Evolutionary conservation across 1,140 invertebrate species (phyloP), one percentile per base, ranked within the genome.

Genomic region (Habropoda laboriosa): DNA sequence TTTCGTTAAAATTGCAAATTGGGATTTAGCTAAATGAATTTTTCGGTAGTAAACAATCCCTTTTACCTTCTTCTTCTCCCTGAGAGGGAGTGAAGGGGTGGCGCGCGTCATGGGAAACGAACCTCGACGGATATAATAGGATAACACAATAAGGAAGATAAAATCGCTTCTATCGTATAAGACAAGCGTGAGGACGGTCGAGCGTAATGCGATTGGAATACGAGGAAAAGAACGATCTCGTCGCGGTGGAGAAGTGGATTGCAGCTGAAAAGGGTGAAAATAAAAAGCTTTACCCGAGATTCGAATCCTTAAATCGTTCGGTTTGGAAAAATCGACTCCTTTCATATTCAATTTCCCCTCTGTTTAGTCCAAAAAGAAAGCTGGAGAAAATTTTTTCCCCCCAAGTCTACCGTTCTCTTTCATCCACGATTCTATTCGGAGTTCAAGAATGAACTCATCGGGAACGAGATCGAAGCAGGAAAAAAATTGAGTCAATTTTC

Each of bases 151-250:
- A 57, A 42, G 38, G 13, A 42, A 30, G 68, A 71, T 71, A 30
- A 57, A 42, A 57, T 42, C 49, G 24, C 24, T 70, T 55, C 10
- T 24, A 57, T 57, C 16, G 68, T n/a, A 40, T 2, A 24, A 71
- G 18, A 57, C 24, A 7, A 21, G 38, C 8, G 35, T 1, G 16
- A 2, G 64, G 21, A n/a, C 30, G 24, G 24, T 16, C 12, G 12
- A 24, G 5, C 24, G 24, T 57, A 71, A 57, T 32, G 18, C 51
- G 68, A 71, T 71, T 71, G 51, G 27, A 40, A 71, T 8, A 24
- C 21, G 0, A 3, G 24, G 24, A 8, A 42, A 57, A 32, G 27
- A 42, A 57, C 38, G 35, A 30, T 71, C 27, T 32, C 24, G 38
- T 30, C 2, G 35, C 18, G 21, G n/a, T 13, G 35, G 4, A 3